A percentile compares a stretch with the other conserved stretches of the same genome.
Conservation (phyloP, 1,140 invertebrate genomes). For the Drosophila sp. region DNA sequence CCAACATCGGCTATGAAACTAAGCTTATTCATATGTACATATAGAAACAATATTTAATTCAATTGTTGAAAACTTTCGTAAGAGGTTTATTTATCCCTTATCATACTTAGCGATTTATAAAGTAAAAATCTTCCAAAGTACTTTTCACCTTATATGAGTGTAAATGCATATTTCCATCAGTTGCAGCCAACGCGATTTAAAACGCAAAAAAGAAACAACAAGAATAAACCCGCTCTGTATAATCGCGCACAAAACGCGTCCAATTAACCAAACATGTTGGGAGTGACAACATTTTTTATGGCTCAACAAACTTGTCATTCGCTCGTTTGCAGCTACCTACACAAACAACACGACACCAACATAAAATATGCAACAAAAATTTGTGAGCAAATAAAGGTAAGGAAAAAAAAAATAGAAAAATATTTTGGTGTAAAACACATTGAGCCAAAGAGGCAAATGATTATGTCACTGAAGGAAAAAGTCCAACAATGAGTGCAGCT, state of each 20-base stretch:
- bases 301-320: slow-evolving; percentile 58
- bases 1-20: no score
- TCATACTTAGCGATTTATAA: no score
- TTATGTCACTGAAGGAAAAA: slow-evolving; percentile 54
- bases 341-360: slow-evolving; percentile 21
- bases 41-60: no score
- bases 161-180: not conserved
- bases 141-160: not conserved
- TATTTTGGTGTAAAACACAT: slow-evolving; percentile 45
- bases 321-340: slow-evolving; percentile 38
- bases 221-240: not conserved
- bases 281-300: slow-evolving; percentile 62
- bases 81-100: no score
- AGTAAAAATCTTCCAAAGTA: not conserved
- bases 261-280: slow-evolving; percentile 28
- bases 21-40: no score
- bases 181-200: slow-evolving; percentile 4
- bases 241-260: slow-evolving; percentile 16
- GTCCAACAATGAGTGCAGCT: slow-evolving; percentile 57
- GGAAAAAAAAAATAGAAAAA: slow-evolving; percentile 36
- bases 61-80: no score
- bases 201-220: not conserved
- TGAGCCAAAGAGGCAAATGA: slow-evolving; percentile 46
- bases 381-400: slow-evolving; percentile 15
- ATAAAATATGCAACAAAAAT: slow-evolving; percentile 52